Base-by-base conservation (phyloP, 2,113 vertebrate genomes). In the Panthera tigris region DNA sequence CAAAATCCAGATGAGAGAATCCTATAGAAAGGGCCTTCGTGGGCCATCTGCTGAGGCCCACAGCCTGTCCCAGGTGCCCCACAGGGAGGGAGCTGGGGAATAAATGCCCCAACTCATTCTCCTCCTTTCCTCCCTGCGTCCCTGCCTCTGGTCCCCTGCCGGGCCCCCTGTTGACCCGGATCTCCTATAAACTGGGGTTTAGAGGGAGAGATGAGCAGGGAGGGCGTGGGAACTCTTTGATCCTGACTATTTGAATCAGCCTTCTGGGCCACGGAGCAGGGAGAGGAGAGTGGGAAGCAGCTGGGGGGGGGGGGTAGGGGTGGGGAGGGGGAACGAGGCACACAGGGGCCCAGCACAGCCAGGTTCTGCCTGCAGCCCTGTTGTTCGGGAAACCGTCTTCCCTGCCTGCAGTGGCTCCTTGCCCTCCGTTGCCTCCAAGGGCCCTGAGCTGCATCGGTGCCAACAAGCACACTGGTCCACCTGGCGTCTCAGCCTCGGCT, bases 1-100 rank as follows among this genome's bases (percentile, higher is more conserved):
- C 55, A 74, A 71, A 76, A 36, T 3, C n/a, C 39, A 66, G 91
- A 52, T 66, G 52, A 85, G 61, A 73, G 19, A 25, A n/a, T 5
- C 0, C 0, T 21, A 7, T 1, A 33, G 29, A 57, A 13, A 25
- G 19, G 29, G 1, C 33, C 31, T 61, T 45, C 16, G 1, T 5
- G 57, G 71, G 52, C 5, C 71, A 27, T 21, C 25, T 82, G 66
- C 66, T 74, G 10, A 91, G 71, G 23, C 6, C 61, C 63, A 2
- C 12, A 36, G 66, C 39, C 8, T 3, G 31, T 29, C 7, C 61
- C 68, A 48, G 11, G 83, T 27, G 57, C 27, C 55, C 36, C 81
- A 4, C 15, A 68, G 55, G 36, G 50, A 89, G 27, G 29, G 23
- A 55, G 14, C 41, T 7, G 4, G n/a, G 50, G 80, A 81, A 41